Percentiles rank a stretch among this genome's conserved stretches.
These are phyloP conservation scores for Lysandra bellargus DNA, from an alignment of 2,888 invertebrate genomes.

Conservation along the genomic window DNA sequence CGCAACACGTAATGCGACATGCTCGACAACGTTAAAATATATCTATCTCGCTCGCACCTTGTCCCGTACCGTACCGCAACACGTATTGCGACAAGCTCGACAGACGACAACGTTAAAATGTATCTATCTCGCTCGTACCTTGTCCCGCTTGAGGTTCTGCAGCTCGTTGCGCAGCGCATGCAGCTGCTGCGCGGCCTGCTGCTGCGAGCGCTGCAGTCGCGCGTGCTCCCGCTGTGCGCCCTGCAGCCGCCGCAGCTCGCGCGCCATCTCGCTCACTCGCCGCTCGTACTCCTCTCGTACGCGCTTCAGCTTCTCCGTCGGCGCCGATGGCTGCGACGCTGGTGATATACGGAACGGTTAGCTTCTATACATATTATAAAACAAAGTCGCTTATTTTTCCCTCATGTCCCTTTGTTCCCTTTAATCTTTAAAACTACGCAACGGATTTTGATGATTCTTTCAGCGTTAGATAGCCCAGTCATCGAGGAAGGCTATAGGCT, in stretches of 20 bases:
- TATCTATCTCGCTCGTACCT: not conserved
- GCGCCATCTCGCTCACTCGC: slow-evolving; percentile 90
- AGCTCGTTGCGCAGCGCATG: slow-evolving; percentile 89
- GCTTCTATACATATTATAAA: too few species aligned
- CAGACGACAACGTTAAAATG: too few species aligned
- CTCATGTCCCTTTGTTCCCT: too few species aligned
- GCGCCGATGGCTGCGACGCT: slow-evolving; percentile 78
- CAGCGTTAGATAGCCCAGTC: too few species aligned
- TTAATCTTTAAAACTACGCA: too few species aligned
- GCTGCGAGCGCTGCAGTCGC: slow-evolving; percentile 89
- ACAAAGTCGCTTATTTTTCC: too few species aligned
- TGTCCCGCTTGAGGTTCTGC: slow-evolving; percentile 92
- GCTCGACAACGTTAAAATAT: too few species aligned
- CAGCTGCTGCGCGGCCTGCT: slow-evolving; percentile 95
- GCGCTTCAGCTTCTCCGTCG: slow-evolving; percentile 87
- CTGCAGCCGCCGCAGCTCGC: slow-evolving; percentile 91
- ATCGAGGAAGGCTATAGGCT: too few species aligned
- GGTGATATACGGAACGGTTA: not conserved
- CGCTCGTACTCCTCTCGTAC: slow-evolving; percentile 94
- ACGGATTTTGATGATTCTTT: too few species aligned
- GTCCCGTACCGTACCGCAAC: slow-evolving; percentile 77
- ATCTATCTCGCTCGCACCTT: slow-evolving; percentile 48
- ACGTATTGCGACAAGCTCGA: too few species aligned
- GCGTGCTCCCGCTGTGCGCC: slow-evolving; percentile 94
- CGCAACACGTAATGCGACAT: too few species aligned